phyloP scores from a whole-genome alignment of 2,113 vertebrate genomes.

The Zingel zingel region DNA sequence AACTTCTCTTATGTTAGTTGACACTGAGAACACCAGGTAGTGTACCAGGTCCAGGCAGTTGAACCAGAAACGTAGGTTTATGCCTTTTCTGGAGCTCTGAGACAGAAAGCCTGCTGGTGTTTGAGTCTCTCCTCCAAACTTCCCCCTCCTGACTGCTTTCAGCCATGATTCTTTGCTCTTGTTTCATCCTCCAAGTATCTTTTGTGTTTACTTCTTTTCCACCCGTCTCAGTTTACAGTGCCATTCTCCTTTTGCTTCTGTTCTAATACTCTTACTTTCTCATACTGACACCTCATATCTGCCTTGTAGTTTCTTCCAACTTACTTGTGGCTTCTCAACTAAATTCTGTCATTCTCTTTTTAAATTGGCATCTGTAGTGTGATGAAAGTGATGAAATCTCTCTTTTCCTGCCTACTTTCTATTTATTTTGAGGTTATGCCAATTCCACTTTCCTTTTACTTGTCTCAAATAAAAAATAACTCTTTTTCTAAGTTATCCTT shows the following conservation, averaged over 20 bases:
- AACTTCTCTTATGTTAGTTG: background rate
- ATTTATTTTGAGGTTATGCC: conserved; percentile 23
- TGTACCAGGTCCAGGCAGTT: conserved; percentile 30
- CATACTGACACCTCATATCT: conserved; percentile 24
- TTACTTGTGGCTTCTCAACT: conserved; percentile 8
- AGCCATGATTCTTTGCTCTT: conserved; percentile 15
- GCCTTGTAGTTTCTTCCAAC: conserved; percentile 19
- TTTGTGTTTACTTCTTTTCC: conserved; percentile 20
- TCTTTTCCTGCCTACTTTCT: background rate
- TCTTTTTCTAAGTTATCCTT: conserved; percentile 8
- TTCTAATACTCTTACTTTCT: conserved; percentile 29
- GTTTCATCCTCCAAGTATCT: conserved; percentile 45
- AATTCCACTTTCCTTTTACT: conserved; percentile 21
- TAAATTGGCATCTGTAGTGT: conserved; percentile 20
- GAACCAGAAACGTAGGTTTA: conserved; percentile 25
- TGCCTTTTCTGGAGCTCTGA: background rate
- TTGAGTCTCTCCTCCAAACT: conserved; percentile 33
- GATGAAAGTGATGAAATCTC: conserved; percentile 24
- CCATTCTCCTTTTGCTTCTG: conserved; percentile 27
- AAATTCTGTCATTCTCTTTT: background rate
- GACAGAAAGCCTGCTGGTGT: conserved; percentile 30
- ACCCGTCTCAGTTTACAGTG: conserved; percentile 26
- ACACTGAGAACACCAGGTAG: conserved; percentile 14
- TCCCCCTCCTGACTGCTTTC: conserved; percentile 29
- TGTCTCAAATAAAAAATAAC: conserved; percentile 14